Conservation (phyloP, 1,140 invertebrate genomes). For the Drosophila sp. region DNA sequence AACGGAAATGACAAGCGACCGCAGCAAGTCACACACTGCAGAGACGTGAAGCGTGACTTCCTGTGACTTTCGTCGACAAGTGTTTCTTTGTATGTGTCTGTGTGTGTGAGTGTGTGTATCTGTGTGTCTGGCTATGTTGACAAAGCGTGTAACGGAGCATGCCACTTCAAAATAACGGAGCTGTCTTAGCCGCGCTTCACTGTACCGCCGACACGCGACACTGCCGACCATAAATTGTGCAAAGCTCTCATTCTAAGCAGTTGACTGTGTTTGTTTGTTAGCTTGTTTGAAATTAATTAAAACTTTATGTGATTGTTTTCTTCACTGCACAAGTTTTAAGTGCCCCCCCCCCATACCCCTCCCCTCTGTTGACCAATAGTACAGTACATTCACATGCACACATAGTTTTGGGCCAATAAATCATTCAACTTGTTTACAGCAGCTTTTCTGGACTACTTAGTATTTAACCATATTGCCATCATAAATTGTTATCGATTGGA, state of each 20-base stretch:
- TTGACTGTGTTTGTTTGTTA: slow-evolving; percentile 58
- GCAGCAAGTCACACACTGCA: slow-evolving; percentile 1
- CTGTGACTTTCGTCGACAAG: slow-evolving; percentile 46
- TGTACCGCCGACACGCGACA: slow-evolving; percentile 31
- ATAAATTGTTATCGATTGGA: slow-evolving; percentile 25
- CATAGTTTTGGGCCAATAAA: slow-evolving; percentile 33
- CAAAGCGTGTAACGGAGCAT: slow-evolving; percentile 53
- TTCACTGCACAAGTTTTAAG: slow-evolving; percentile 54
- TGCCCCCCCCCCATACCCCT: neutral
- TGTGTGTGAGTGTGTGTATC: slow-evolving; percentile 46
- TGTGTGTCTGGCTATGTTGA: slow-evolving; percentile 29
- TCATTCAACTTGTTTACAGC: slow-evolving; percentile 42
- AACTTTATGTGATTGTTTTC: slow-evolving; percentile 80
- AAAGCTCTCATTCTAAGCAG: slow-evolving; percentile 12
- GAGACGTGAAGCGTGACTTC: slow-evolving; percentile 58
- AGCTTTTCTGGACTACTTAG: slow-evolving; percentile 7
- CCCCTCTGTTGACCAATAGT: neutral
- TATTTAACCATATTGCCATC: slow-evolving; percentile 31
- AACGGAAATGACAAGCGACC: slow-evolving; percentile 66
- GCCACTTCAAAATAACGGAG: slow-evolving; percentile 10
- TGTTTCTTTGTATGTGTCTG: slow-evolving; percentile 44
- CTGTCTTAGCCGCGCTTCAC: slow-evolving; percentile 21
- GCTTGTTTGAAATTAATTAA: slow-evolving; percentile 81
- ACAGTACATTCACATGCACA: neutral
- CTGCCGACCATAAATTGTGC: slow-evolving; percentile 26